Evolutionary conservation across 2,797 vertebrate species (phyloP).

Genomic region (Phylloscopus collybita): DNA sequence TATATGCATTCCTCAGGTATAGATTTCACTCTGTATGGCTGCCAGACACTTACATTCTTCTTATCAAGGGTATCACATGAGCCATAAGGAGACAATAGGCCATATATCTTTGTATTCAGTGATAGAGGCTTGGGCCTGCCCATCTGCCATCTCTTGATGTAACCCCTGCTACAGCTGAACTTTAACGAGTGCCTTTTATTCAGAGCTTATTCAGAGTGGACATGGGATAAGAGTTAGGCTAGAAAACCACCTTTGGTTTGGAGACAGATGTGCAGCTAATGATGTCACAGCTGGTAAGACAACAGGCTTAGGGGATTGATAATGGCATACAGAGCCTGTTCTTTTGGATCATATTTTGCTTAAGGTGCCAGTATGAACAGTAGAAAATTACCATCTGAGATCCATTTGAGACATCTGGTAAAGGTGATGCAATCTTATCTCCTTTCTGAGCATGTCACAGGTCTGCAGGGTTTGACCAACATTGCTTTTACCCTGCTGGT

Average conservation of each 20-base stretch:
- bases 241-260: slow-evolving; percentile 16
- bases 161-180: background rate
- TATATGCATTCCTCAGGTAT: slow-evolving; percentile 44
- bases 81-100: slow-evolving; percentile 19
- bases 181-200: slow-evolving; percentile 44
- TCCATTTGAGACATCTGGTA: slow-evolving; percentile 23
- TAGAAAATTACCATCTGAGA: slow-evolving; percentile 34
- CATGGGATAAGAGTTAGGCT: background rate
- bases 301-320: background rate
- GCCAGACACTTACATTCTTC: slow-evolving; percentile 36
- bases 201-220: background rate
- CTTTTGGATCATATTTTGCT: slow-evolving; percentile 30
- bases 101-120: slow-evolving; percentile 10
- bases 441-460: background rate
- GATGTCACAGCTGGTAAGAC: slow-evolving; percentile 36
- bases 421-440: background rate
- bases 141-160: slow-evolving; percentile 1
- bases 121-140: background rate
- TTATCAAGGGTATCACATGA: slow-evolving; percentile 55
- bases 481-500: background rate
- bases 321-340: background rate
- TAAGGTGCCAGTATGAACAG: background rate
- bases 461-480: background rate
- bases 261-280: slow-evolving; percentile 49
- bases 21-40: slow-evolving; percentile 32